phyloP scores from a whole-genome alignment of 2,797 vertebrate species.

The Oceanodroma leucorhoa region DNA sequence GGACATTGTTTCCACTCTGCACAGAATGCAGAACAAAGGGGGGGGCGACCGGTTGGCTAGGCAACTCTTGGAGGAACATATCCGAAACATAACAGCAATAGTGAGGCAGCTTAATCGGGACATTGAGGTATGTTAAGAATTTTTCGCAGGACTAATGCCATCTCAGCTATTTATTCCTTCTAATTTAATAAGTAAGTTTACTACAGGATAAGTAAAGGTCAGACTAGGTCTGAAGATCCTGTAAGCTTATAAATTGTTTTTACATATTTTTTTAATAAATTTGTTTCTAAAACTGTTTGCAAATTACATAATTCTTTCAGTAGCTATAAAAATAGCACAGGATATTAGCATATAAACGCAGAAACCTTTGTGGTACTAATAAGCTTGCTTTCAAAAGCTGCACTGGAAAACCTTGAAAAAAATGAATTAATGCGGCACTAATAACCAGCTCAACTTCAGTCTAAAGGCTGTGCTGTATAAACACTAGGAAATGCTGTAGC shows the following conservation, averaged over 20 bases:
- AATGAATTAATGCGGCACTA: constrained; percentile 1
- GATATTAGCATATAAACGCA: constrained; percentile 50
- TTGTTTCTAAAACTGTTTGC: constrained; percentile 13
- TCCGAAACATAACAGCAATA: constrained; percentile 79
- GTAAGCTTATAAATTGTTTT: constrained; percentile 26
- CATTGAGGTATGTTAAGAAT: constrained; percentile 70
- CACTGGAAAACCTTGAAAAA: constrained; percentile 33
- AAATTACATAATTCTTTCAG: constrained; percentile 12
- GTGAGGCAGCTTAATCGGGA: constrained; percentile 79
- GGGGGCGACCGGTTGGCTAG: constrained; percentile 76
- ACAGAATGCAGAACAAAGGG: constrained; percentile 78
- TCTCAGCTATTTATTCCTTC: background rate
- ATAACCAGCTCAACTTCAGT: constrained; percentile 30
- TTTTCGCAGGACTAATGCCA: background rate
- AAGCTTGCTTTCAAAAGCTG: constrained; percentile 30
- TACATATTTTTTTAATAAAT: background rate
- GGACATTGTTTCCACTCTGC: constrained; percentile 78
- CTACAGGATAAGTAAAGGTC: background rate
- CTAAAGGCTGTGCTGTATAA: constrained; percentile 24
- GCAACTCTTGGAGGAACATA: constrained; percentile 80
- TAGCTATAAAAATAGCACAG: constrained; percentile 12
- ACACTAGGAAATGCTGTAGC: constrained; percentile 15
- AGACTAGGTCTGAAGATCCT: constrained; percentile 13
- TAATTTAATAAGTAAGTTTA: background rate
- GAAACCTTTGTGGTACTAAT: constrained; percentile 37